phyloP scores from a whole-genome alignment of 2,113 vertebrate genomes.

The Notarius quadriscutis region DNA sequence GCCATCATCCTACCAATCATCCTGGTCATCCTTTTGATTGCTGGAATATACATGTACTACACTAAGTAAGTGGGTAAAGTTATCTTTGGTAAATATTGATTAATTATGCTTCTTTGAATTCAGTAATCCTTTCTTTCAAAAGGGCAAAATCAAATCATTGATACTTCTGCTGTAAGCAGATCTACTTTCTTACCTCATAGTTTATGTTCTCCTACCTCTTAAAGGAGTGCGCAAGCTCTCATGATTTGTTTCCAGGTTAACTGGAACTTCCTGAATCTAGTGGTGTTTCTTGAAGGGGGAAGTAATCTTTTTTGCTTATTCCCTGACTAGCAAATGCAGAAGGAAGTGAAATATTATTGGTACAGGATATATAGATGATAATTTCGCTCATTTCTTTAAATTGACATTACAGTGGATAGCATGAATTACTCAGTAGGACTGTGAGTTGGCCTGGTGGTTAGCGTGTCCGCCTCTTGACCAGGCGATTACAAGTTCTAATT shows the following conservation, averaged over 20 bases:
- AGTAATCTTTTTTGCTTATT: neutral
- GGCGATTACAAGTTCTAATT: no score
- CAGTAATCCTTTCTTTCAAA: neutral
- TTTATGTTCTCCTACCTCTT: neutral
- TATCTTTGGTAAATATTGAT: neutral
- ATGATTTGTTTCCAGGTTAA: neutral
- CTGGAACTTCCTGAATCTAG: neutral
- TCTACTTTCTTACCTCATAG: neutral
- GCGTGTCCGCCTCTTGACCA: no score
- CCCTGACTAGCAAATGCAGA: neutral
- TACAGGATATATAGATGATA: neutral
- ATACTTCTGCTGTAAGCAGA: neutral
- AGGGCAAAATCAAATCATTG: neutral
- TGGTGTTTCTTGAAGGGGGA: neutral
- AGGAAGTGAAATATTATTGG: neutral
- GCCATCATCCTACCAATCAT: slow-evolving; percentile 89
- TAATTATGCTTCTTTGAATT: neutral
- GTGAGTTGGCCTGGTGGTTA: no score
- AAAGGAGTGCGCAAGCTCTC: neutral
- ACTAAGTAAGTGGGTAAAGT: slow-evolving; percentile 79
- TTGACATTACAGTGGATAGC: neutral
- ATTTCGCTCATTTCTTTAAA: neutral
- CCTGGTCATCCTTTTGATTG: slow-evolving; percentile 87
- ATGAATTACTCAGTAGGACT: neutral
- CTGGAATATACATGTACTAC: slow-evolving; percentile 90